phyloP scores from a whole-genome alignment of 2,888 invertebrate species.

The Brachypalpus laphriformis region DNA sequence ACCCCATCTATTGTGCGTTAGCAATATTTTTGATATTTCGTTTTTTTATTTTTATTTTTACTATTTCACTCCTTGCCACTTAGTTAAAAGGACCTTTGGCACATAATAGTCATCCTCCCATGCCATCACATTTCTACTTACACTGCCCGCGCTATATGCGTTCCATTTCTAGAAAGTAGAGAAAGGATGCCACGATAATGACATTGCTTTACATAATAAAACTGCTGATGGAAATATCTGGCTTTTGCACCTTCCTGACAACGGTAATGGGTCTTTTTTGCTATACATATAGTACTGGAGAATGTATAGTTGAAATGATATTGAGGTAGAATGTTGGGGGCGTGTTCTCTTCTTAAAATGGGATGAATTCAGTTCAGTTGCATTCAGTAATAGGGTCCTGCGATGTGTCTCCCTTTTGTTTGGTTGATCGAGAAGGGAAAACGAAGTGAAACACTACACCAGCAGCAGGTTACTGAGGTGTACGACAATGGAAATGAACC shows the following conservation, averaged over 20 bases:
- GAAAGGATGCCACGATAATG: slow-evolving; percentile 60
- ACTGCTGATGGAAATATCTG: slow-evolving; percentile 67
- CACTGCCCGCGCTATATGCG: not conserved
- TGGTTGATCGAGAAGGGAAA: not conserved
- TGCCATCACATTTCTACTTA: slow-evolving; percentile 1
- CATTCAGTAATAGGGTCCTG: slow-evolving; percentile 39
- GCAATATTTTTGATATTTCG: slow-evolving; percentile 36
- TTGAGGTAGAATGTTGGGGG: not conserved
- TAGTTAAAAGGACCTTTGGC: not conserved
- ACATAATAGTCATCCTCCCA: slow-evolving; percentile 7
- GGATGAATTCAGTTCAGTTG: slow-evolving; percentile 38
- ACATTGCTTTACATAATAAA: slow-evolving; percentile 63
- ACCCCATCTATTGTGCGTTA: slow-evolving; percentile 34
- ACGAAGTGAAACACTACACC: not conserved
- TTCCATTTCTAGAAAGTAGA: slow-evolving; percentile 9
- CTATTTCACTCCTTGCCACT: slow-evolving; percentile 25
- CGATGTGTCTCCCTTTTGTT: slow-evolving; percentile 25
- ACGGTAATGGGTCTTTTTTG: slow-evolving; percentile 40
- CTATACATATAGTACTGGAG: slow-evolving; percentile 12
- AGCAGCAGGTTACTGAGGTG: not conserved
- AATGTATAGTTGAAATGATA: no score
- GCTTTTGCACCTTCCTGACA: slow-evolving; percentile 66
- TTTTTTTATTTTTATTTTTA: slow-evolving; percentile 20
- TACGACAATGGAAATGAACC: slow-evolving; percentile 27
- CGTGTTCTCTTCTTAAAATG: not conserved